Evolutionary conservation across 2,113 vertebrate genomes (phyloP).

Genomic region (Thomomys bottae): DNA sequence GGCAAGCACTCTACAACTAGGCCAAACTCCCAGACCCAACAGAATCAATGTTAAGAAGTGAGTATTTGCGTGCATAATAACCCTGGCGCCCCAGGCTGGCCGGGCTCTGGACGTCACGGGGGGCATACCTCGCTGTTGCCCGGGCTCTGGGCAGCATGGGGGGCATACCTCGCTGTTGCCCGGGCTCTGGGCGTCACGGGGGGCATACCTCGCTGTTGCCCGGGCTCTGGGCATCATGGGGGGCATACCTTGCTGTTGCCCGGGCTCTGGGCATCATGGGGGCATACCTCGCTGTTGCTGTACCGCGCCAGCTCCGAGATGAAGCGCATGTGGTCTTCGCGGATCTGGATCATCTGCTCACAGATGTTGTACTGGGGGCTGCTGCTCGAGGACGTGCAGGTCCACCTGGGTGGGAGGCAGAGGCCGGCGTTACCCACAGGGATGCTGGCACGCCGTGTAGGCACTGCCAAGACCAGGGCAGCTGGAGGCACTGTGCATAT

Average conservation of each 20-base stretch:
- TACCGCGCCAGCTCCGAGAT: constrained; percentile 98
- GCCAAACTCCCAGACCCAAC: no score
- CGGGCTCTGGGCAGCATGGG: no score
- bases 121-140: constrained; percentile 94
- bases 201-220: constrained; percentile 94
- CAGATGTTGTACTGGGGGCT: constrained; percentile 99
- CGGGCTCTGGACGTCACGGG: no score
- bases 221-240: no score
- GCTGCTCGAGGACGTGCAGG: constrained; percentile 91
- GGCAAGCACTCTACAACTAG: no score
- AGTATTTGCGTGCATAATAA: no score
- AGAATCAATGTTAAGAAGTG: no score
- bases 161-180: constrained; percentile 94
- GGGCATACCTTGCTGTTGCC: constrained; percentile 94
- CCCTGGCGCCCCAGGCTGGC: no score
- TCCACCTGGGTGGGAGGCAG: constrained; percentile 83
- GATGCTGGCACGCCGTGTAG: rapidly evolving
- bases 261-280: no score
- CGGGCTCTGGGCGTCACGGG: no score
- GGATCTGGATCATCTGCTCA: constrained; percentile 99
- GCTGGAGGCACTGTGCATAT: rapidly evolving
- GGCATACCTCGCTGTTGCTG: constrained; percentile 95
- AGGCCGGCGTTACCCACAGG: neutral
- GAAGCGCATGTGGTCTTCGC: constrained; percentile 99
- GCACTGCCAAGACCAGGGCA: rapidly evolving